Base-by-base conservation (phyloP, 2,113 vertebrate genomes). In the Bos indicus region DNA sequence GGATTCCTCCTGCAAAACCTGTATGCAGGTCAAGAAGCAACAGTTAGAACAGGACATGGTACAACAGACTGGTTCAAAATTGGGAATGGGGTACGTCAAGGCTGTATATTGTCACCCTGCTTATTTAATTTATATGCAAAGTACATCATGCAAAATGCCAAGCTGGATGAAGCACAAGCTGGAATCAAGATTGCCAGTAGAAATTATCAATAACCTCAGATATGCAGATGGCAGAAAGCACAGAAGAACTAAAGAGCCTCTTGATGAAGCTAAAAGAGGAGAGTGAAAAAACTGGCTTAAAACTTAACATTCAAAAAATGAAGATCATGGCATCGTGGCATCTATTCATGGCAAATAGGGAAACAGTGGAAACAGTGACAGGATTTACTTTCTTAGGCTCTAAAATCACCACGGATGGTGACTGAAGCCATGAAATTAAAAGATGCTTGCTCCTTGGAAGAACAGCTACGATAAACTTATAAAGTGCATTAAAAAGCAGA, bases 321-420 rank as follows among this genome's bases (percentile, higher is more conserved):
- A 74, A 74, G 67, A 74, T 40, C n/a, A 6, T 13, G 36, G 62
- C 33, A 67, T 67, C 33, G n/a, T 19, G 62, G n/a, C 11, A 74
- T 6, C 67, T 74, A 40, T 12, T 74, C n/a, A 74, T 23, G 10
- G 67, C 36, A 74, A 74, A 71, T 1, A 71, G n/a, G 67, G n/a
- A 71, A 71, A 40, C 36, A 74, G 23, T 23, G 36, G n/a, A 40
- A 74, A 74, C 36, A 74, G 67, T 74, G 67, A 74, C 67, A 74
- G 67, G 67, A 10, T 74, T 40, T 74, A 74, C 67, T 74, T 74
- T 74, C n/a, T 25, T 40, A 40, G 36, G 67, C n/a, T 74, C 36
- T 25, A 74, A 74, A 40, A 74, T 74, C n/a, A 40, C 67, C 2
- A 0, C 0, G 0, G 67, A 74, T 40, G 67, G 36, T 74, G 19